These are phyloP conservation scores for Epinotia nisella DNA, from an alignment of 2,888 invertebrate species.

Conservation along the genomic window DNA sequence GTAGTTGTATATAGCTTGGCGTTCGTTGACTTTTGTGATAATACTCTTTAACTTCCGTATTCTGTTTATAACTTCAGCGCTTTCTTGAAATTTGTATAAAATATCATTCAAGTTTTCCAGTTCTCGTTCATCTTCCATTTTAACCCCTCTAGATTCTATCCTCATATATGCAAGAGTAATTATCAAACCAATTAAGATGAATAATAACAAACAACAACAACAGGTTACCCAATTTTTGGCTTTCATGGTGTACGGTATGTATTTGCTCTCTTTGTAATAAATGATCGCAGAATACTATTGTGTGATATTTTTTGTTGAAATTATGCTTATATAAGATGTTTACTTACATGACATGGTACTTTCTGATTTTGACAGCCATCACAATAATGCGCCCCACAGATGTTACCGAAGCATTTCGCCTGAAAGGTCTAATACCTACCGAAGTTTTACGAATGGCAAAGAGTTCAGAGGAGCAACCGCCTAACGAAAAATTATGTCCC, in stretches of 20 bases:
- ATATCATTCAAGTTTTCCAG: background rate
- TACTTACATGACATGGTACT: background rate
- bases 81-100: conserved; percentile 17
- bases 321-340: background rate
- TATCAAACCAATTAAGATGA: background rate
- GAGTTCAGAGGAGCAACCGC: no score
- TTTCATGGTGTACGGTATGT: background rate
- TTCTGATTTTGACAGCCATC: conserved; percentile 3
- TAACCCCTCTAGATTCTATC: background rate
- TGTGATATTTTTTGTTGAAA: background rate
- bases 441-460: background rate
- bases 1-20: conserved; percentile 52
- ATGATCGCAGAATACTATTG: background rate
- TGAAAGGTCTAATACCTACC: background rate
- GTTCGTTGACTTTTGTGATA: conserved; percentile 53
- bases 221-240: background rate
- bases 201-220: background rate
- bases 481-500: no score
- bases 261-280: background rate
- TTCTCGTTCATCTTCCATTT: background rate
- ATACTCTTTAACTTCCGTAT: conserved; percentile 47
- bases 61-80: background rate
- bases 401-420: background rate
- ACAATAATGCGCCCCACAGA: background rate
- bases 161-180: background rate